Evolutionary conservation across 2,888 invertebrate species (phyloP), one percentile per base, ranked within the genome.

Genomic region (Oxystoma pomonae): DNA sequence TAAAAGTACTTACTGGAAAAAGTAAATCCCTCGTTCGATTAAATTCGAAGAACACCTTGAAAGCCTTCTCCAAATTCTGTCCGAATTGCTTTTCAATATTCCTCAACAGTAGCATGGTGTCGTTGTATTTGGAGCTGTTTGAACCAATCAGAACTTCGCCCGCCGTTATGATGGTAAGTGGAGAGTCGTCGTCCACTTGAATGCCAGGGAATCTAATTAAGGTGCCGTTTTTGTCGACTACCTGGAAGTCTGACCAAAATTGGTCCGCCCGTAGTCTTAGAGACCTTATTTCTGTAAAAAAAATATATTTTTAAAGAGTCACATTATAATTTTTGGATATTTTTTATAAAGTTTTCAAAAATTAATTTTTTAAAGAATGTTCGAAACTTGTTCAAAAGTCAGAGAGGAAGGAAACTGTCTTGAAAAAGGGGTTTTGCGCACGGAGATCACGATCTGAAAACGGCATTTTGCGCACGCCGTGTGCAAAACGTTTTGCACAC

Each of bases 151-250:
- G 72, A n/a, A 88, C 82, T 78, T 87, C 88, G 16, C 86, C 67
- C 49, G 67, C 57, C 22, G 64, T 52, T n/a, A 67, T 65, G 9
- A 64, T 62, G 3, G 55, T 18, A 2, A 67, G 56, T 1, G 65
- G 58, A 1, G 65, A 55, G 2, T 61, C 57, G 21, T 65, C 65
- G 22, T 66, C 66, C 16, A 87, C 80, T 35, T 74, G 63, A 17
- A 86, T 80, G 1, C 87, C 87, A 2, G 82, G 67, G 55, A 67
- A 65, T 0, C 65, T 61, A 0, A 86, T 84, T 20, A 87, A 55
- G 0, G 83, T 79, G 70, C 87, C 87, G 77, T 89, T 87, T 60
- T 83, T 81, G 73, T 88, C 87, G 0, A 89, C 77, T 0, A 86
- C 84, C 1, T 84, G 81, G 74, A 83, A 85, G 50, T 81, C 62